phyloP scores from a whole-genome alignment of 2,888 invertebrate genomes.

The Trisateles emortualis region DNA sequence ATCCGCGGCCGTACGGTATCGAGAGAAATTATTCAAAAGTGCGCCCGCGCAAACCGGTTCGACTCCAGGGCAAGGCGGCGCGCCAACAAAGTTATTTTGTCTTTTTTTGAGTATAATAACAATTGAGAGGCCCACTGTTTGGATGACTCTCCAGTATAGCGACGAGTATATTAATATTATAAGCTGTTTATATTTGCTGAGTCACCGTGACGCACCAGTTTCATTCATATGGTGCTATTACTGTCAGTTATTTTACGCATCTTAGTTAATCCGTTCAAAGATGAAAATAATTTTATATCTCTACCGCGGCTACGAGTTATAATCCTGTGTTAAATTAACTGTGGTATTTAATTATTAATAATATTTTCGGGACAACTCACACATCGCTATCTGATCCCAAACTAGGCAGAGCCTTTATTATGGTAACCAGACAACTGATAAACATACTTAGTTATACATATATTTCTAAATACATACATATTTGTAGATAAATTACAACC shows the following conservation, averaged over 20 bases:
- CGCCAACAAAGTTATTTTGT: conserved; percentile 45
- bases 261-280: background rate
- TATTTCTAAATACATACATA: too few species aligned
- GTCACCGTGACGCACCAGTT: conserved; percentile 4
- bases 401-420: too few species aligned
- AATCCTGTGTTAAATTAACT: conserved; percentile 19
- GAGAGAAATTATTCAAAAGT: conserved; percentile 61
- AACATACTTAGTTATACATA: too few species aligned
- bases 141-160: conserved; percentile 16
- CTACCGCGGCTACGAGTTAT: background rate
- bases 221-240: background rate
- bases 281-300: background rate
- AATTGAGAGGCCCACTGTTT: conserved; percentile 35
- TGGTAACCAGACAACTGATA: too few species aligned
- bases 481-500: too few species aligned
- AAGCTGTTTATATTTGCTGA: conserved; percentile 5
- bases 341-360: too few species aligned
- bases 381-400: too few species aligned
- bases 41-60: conserved; percentile 54
- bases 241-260: background rate
- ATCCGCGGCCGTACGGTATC: conserved; percentile 44
- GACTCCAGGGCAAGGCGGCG: conserved; percentile 28
- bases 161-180: conserved; percentile 16
- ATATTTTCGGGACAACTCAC: too few species aligned
- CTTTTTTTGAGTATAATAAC: conserved; percentile 43